Evolutionary conservation across 2,888 invertebrate species (phyloP), one percentile per base, ranked within the genome.

Genomic region (Patella depressa): DNA sequence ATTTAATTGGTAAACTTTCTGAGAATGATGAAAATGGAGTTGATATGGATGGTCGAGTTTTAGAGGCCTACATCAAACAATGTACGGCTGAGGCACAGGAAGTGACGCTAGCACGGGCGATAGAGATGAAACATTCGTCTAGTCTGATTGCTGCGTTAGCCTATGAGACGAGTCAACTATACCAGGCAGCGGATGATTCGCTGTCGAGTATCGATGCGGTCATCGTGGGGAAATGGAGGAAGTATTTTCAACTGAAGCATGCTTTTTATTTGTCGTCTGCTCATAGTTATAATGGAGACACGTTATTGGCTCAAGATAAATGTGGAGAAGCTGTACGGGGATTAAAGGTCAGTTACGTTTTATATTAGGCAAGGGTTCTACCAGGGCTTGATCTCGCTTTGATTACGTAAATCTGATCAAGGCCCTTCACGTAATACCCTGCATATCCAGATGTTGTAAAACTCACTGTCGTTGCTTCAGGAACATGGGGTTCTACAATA

Each of bases 81-180:
- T 94, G 93, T 86, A 94, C 93, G 34, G 94, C 94, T 45, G 94
- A 94, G 90, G 94, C 94, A 14, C 94, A 94, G 88, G 94, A 94
- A 93, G 93, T 94, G 59, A 94, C 94, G 19, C 93, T 94, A 73
- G 94, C 94, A 2, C 90, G 94, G 88, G 94, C 94, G 15, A 93
- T 94, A 9, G 94, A 94, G 83, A 87, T 94, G 85, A 94, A 94
- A 82, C 94, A 94, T 86, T 93, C 93, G 77, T 89, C 93, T 3
- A 92, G 92, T 78, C 89, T 94, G 79, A 93, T 94, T 83, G 94
- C 94, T 69, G 93, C 94, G 1, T 89, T 94, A 76, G 93, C 94
- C 14, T 93, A 93, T 88, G 94, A 94, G 88, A 94, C 94, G 9
- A 93, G 93, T 72, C 93, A 93, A 85, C 88, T 94, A 84, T 94